Conservation (phyloP, 2,888 invertebrate genomes). For the Euzetes globulus region DNA sequence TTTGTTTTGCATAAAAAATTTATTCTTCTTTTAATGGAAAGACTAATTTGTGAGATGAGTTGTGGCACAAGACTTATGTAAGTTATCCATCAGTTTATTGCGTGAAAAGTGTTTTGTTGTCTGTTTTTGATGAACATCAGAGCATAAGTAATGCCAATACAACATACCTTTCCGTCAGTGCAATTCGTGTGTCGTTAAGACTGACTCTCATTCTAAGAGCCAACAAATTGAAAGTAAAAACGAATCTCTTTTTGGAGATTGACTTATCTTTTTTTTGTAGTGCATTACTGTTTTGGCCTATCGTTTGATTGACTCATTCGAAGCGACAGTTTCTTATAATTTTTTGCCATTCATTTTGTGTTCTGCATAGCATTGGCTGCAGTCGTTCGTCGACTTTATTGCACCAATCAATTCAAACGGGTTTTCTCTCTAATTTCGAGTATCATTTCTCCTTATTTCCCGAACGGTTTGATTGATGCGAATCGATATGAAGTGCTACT, state of each 20-base stretch:
- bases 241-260: slow-evolving; percentile 4
- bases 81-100: slow-evolving; percentile 8
- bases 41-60: neutral
- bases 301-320: neutral
- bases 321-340: neutral
- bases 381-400: neutral
- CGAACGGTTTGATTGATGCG: slow-evolving; percentile 1
- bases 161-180: neutral
- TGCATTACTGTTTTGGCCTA: neutral
- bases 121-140: neutral
- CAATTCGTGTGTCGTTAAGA: neutral
- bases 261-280: neutral
- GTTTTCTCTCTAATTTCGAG: neutral
- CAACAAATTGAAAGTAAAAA: slow-evolving; percentile 5
- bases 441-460: neutral
- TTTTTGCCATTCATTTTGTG: neutral
- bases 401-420: neutral
- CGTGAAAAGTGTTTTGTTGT: slow-evolving; percentile 8
- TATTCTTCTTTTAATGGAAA: neutral
- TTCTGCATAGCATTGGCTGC: neutral
- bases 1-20: neutral
- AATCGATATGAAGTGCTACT: slow-evolving; percentile 10
- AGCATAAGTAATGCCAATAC: neutral
- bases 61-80: neutral
- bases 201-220: neutral